Evolutionary conservation across 2,888 invertebrate genomes (phyloP).

Genomic region (Drosophila emarginata): DNA sequence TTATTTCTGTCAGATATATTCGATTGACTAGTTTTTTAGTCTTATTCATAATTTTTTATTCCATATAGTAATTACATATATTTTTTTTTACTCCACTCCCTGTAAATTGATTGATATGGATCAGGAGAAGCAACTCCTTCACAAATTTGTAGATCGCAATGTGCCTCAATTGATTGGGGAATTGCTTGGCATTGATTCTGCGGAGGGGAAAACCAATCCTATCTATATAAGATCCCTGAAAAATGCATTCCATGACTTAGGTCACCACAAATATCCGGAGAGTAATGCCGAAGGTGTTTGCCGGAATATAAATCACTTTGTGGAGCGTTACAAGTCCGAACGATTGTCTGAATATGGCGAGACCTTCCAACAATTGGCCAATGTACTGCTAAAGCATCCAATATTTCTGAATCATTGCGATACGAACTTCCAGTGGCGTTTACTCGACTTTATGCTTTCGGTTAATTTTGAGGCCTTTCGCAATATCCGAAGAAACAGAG

Average conservation of each 20-base stretch:
- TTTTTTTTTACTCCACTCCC: background rate
- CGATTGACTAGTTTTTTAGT: background rate
- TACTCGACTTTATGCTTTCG: conserved; percentile 48
- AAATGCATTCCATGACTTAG: background rate
- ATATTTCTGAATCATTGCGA: background rate
- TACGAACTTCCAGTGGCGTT: conserved; percentile 15
- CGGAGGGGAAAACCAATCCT: background rate
- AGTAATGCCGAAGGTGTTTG: background rate
- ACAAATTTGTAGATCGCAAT: background rate
- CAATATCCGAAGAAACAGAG: background rate
- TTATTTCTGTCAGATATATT: too few relatives aligned
- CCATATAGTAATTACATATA: background rate
- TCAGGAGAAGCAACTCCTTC: background rate
- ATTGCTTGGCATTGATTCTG: background rate
- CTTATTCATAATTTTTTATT: background rate
- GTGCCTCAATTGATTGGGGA: background rate
- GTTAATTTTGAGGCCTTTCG: conserved; percentile 43
- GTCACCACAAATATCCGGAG: background rate
- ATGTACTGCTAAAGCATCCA: conserved; percentile 31
- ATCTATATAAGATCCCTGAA: conserved; percentile 17
- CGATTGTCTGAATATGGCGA: conserved; percentile 17
- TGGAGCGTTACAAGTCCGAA: conserved; percentile 37
- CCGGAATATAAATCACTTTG: conserved; percentile 24
- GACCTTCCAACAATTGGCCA: conserved; percentile 23
- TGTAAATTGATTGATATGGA: background rate